A percentile compares a stretch with the other conserved stretches of the same genome.
Evolutionary conservation across 2,113 vertebrate species (phyloP).

Genomic region (Mustela nigripes): DNA sequence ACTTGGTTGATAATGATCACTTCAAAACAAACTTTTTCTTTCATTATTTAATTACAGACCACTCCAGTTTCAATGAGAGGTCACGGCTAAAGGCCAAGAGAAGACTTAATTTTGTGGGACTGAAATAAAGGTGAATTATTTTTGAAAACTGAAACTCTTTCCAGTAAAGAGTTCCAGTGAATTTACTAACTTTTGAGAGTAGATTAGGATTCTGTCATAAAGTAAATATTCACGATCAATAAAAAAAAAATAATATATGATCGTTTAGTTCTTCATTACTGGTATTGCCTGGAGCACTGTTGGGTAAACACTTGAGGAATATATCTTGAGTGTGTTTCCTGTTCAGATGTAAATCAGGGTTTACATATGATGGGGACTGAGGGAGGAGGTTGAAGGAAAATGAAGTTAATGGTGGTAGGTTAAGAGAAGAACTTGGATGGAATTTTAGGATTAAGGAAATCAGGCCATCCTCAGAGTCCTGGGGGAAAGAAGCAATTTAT

Average conservation of each 20-base stretch:
- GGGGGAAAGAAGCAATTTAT: background rate
- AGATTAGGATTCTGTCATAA: conserved; percentile 44
- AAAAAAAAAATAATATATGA: conserved; percentile 43
- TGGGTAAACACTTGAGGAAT: conserved; percentile 55
- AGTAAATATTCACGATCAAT: conserved; percentile 58
- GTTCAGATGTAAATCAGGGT: conserved; percentile 67
- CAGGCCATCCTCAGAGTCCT: background rate
- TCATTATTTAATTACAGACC: background rate
- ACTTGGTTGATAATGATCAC: background rate
- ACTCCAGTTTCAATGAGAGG: background rate
- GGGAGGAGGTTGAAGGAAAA: background rate
- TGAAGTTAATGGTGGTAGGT: background rate
- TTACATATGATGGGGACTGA: conserved; percentile 24
- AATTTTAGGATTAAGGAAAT: background rate
- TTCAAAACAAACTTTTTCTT: background rate
- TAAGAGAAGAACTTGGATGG: background rate
- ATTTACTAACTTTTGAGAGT: conserved; percentile 63
- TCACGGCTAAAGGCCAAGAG: background rate
- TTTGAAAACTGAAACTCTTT: conserved; percentile 47
- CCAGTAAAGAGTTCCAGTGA: conserved; percentile 23
- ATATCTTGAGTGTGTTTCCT: conserved; percentile 59
- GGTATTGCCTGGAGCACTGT: background rate
- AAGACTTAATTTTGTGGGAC: conserved; percentile 20
- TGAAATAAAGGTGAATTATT: background rate
- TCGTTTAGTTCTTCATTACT: conserved; percentile 54